phyloP scores from a whole-genome alignment of 2,888 invertebrate species.

The Ashinkailepas kermadecensis region DNA sequence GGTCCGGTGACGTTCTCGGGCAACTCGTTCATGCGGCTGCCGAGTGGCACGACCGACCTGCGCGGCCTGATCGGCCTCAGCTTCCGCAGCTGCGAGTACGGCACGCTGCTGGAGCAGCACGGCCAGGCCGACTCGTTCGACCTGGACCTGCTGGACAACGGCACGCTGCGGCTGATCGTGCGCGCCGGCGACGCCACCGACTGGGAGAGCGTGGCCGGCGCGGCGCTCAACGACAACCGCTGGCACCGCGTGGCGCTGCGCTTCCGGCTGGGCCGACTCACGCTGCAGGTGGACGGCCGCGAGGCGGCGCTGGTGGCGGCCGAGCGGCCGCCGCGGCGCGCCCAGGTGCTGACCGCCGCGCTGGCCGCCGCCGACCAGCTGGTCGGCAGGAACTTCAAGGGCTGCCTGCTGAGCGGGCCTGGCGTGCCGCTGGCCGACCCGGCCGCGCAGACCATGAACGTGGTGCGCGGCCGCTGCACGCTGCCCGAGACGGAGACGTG shows the following conservation, averaged over 20 bases:
- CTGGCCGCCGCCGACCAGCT: slow-evolving; percentile 31
- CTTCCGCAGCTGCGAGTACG: slow-evolving; percentile 31
- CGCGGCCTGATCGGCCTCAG: slow-evolving; percentile 7
- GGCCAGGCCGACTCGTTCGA: slow-evolving; percentile 28
- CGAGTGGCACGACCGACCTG: neutral
- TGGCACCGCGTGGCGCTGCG: slow-evolving; percentile 33
- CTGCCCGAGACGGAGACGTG: slow-evolving; percentile 61
- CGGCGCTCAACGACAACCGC: slow-evolving; percentile 31
- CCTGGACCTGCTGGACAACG: slow-evolving; percentile 29
- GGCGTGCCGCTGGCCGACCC: slow-evolving; percentile 29
- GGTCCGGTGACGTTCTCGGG: neutral
- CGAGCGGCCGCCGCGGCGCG: neutral
- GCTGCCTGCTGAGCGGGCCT: slow-evolving; percentile 32
- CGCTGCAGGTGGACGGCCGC: neutral
- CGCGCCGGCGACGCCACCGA: slow-evolving; percentile 24
- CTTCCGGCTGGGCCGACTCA: slow-evolving; percentile 22
- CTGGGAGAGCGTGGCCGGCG: slow-evolving; percentile 25
- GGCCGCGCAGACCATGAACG: slow-evolving; percentile 45
- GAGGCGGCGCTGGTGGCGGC: neutral
- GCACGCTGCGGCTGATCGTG: slow-evolving; percentile 29
- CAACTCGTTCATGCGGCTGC: neutral
- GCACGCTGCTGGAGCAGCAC: slow-evolving; percentile 28
- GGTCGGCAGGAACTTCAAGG: slow-evolving; percentile 27
- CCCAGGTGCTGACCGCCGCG: slow-evolving; percentile 28
- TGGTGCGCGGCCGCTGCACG: slow-evolving; percentile 67